Conservation (phyloP, 2,797 vertebrate genomes). For the Myioborus melanocephalus region DNA sequence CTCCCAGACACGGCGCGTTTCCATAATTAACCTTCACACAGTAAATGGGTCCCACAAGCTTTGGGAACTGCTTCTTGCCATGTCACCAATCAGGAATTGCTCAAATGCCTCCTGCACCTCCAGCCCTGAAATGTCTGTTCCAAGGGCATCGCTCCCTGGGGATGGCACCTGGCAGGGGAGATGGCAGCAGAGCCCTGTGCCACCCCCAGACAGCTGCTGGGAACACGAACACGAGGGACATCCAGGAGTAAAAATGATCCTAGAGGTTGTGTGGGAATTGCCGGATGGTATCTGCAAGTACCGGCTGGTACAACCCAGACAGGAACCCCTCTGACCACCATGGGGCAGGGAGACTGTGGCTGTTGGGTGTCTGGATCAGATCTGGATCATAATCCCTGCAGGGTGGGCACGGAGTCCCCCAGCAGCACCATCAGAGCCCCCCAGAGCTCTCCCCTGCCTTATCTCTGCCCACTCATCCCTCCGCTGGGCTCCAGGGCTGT, state of each 20-base stretch:
- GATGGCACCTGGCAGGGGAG: background rate
- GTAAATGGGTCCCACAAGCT: background rate
- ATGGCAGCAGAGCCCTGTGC: background rate
- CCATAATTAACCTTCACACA: conserved; percentile 18
- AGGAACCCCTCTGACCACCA: background rate
- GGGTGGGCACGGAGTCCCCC: background rate
- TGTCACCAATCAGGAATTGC: background rate
- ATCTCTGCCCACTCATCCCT: background rate
- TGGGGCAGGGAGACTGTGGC: fast-evolving
- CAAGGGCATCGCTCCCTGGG: background rate
- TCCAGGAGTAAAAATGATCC: background rate
- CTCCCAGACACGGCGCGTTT: background rate
- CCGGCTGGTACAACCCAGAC: fast-evolving
- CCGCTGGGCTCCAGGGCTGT: background rate
- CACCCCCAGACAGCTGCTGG: background rate
- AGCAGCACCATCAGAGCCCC: background rate
- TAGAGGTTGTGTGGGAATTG: background rate
- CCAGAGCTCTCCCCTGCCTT: fast-evolving
- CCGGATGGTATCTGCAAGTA: fast-evolving
- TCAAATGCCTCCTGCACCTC: background rate
- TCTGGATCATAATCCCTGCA: background rate
- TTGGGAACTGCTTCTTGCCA: background rate
- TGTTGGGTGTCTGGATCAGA: background rate
- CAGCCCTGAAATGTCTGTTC: background rate
- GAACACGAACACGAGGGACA: fast-evolving